Evolutionary conservation across 2,797 vertebrate genomes (phyloP), one percentile per base, ranked within the genome.

Genomic region (Cetoscarus ocellatus): DNA sequence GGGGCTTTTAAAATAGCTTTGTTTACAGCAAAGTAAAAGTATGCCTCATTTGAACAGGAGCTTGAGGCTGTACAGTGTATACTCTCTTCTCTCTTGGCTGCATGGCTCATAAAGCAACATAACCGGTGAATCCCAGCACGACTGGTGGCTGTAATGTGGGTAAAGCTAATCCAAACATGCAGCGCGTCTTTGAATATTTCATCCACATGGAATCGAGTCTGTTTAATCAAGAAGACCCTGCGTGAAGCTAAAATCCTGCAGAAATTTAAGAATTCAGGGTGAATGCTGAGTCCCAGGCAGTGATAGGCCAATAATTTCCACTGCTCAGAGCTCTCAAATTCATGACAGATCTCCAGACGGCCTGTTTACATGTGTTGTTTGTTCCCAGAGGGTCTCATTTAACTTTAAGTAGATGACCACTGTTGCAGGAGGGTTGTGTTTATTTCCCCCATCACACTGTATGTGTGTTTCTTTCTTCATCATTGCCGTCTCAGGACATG

Each of bases 91-190:
- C 61, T 47, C 44, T n/a, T 27, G 27, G 50, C 47, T 49, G 56
- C 39, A 34, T 11, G 39, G 60, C 79, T 78, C 63, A 56, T 70
- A 51, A 77, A 79, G 57, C 55, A 40, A 58, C n/a, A 54, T 68
- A 42, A 58, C 61, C 67, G 67, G 79, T 74, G 40, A 82, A 73
- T 59, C 45, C 47, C 45, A 56, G 64, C 38, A 17, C 53, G 58
- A 66, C 63, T 61, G 18, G 55, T 60, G 47, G 64, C 70, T 48
- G 34, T 53, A 69, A 81, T 76, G 63, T 44, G 35, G 57, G 73
- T 79, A 72, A 78, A 79, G 44, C 48, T 73, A 60, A 78, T 71
- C 36, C 65, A 71, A 79, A 82, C 61, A 80, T 14, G 27, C 59
- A 61, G 61, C 7, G 35, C 19, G 44, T 49, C 61, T 65, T 34